Conservation (phyloP, 2,113 vertebrate species). For the Python bivittatus region DNA sequence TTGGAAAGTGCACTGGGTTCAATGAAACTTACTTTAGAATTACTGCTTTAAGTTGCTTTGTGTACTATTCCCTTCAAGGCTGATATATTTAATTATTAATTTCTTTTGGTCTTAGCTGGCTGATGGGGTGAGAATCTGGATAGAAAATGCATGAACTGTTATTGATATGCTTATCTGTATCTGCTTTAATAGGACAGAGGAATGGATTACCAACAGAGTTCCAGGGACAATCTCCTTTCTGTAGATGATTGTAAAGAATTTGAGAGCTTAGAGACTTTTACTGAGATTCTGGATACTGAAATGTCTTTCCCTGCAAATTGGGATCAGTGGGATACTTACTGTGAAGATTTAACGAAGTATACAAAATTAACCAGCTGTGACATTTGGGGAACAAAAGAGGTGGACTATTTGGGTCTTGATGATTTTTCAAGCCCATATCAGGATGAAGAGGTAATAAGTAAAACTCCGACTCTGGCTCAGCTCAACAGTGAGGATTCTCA, state of each 20-base stretch:
- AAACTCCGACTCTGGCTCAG: constrained; percentile 94
- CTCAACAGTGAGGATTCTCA: constrained; percentile 98
- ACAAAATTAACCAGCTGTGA: constrained; percentile 96
- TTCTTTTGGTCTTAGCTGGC: background rate
- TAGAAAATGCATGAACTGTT: constrained; percentile 4
- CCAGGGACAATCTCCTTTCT: constrained; percentile 85
- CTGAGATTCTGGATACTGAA: constrained; percentile 87
- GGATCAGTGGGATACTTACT: constrained; percentile 98
- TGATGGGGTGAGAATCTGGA: background rate
- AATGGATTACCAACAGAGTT: constrained; percentile 92
- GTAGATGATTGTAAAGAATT: constrained; percentile 89
- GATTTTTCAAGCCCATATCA: constrained; percentile 98
- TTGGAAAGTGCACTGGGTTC: background rate
- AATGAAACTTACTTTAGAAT: background rate
- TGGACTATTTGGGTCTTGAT: constrained; percentile 95
- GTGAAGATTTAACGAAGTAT: constrained; percentile 98
- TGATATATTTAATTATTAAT: background rate
- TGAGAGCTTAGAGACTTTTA: constrained; percentile 88
- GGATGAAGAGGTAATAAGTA: constrained; percentile 95
- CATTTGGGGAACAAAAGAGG: constrained; percentile 99
- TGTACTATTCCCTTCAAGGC: background rate
- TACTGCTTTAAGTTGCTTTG: background rate
- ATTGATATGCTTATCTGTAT: constrained; percentile 16
- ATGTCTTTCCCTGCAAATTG: constrained; percentile 86
- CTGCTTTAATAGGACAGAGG: constrained; percentile 85